Evolutionary conservation across 2,797 vertebrate species (phyloP), one percentile per base, ranked within the genome.

Genomic region (Sebastes iracundus): DNA sequence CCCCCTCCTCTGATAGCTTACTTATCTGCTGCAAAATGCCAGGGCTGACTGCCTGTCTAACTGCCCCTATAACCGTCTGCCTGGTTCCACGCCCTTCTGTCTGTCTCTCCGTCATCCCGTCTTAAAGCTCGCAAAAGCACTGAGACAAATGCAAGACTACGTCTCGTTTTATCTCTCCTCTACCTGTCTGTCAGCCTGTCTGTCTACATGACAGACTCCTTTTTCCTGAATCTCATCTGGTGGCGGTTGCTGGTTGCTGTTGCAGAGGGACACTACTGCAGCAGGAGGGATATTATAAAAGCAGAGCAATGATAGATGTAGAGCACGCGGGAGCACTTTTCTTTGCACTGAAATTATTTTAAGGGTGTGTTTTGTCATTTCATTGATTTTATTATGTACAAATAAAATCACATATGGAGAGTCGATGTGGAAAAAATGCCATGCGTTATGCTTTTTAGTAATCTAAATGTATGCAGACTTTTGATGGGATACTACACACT

Each of bases 1-100:
- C 97, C 95, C 88, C 95, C 86, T 93, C 95, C 95, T 96, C 96
- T 97, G 97, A 99, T 98, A 98, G 97, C 96, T 98, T 96, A 96
- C 97, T 98, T 96, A 96, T 97, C 97, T 97, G 96, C 95, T 90
- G 95, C 96, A 96, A 97, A 98, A 99, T 97, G 97, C 97, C 97
- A 97, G 97, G 92, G 90, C 89, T 90, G 88, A 90, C 91, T 88
- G 91, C 91, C 92, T 88, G 97, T 97, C 97, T 94, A 90, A 88
- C 93, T 87, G 90, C 79, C 88, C 84, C 80, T 76, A 65, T 76
- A 88, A 83, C 90, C 59, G 87, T 87, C 88, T 59, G 49, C 76
- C 75, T 76, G 75, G 14, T 53, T 75, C 75, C 35, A 61, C 42
- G 23, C 73, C 80, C 77, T 84, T 27, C 80, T 79, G 70, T 60